Evolutionary conservation across 2,888 invertebrate genomes (phyloP).

Genomic region (Boloria euphrosyne): DNA sequence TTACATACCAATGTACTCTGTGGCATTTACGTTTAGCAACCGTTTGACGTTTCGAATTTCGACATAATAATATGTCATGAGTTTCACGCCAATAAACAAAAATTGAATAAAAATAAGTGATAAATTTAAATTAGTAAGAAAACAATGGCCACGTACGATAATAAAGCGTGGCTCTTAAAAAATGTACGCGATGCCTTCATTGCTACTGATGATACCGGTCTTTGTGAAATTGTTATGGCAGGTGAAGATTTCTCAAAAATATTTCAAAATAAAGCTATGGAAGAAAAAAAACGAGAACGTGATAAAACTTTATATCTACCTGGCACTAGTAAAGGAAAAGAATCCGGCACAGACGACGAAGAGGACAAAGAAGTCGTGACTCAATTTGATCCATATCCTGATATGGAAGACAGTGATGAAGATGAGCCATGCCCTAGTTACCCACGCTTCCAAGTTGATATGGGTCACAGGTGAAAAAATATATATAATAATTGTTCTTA

Average conservation of each 20-base stretch:
- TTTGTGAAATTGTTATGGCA: conserved; percentile 95
- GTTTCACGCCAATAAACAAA: conserved; percentile 36
- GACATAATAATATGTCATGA: conserved; percentile 26
- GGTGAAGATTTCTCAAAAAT: conserved; percentile 89
- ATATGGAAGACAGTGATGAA: conserved; percentile 89
- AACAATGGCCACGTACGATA: conserved; percentile 95
- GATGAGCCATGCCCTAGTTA: conserved; percentile 79
- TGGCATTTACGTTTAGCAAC: too few relatives aligned
- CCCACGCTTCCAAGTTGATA: conserved; percentile 35
- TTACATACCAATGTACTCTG: too few relatives aligned
- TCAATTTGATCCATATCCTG: conserved; percentile 87
- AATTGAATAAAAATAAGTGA: conserved; percentile 21
- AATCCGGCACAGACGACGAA: conserved; percentile 59
- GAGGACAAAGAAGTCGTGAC: conserved; percentile 71
- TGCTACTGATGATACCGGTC: conserved; percentile 96
- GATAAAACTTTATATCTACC: conserved; percentile 61
- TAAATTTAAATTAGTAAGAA: conserved; percentile 20
- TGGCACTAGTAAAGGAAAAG: conserved; percentile 63
- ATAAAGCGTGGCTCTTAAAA: conserved; percentile 94
- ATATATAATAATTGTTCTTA: background rate
- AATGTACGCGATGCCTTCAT: conserved; percentile 97
- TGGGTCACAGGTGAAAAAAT: conserved; percentile 32
- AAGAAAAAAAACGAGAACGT: conserved; percentile 65
- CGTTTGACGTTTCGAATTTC: background rate
- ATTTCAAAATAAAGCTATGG: conserved; percentile 71